Conservation (phyloP, 2,797 vertebrate species). For the Crocodylus rhombifer region DNA sequence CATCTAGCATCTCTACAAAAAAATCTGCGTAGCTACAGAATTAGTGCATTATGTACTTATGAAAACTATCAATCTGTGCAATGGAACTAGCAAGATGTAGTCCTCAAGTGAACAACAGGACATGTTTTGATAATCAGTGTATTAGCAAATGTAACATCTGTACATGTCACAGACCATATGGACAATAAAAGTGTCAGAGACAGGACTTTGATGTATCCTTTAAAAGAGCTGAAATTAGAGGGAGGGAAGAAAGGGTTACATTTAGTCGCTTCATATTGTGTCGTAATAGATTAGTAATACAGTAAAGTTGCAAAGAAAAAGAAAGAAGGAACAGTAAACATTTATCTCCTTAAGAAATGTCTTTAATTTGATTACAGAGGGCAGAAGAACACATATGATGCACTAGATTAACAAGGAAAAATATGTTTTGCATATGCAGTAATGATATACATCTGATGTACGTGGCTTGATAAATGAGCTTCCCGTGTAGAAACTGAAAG, state of each 20-base stretch:
- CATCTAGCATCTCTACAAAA: constrained; percentile 74
- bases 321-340: background rate
- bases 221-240: background rate
- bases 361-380: background rate
- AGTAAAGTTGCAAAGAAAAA: background rate
- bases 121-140: constrained; percentile 60
- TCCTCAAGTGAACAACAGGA: constrained; percentile 24
- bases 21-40: background rate
- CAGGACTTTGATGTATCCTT: constrained; percentile 10
- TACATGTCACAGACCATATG: constrained; percentile 28
- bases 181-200: constrained; percentile 51
- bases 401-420: background rate
- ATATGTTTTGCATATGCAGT: background rate
- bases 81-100: constrained; percentile 7
- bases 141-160: constrained; percentile 40
- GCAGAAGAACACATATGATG: background rate
- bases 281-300: background rate
- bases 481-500: background rate
- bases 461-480: background rate
- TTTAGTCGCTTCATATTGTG: background rate
- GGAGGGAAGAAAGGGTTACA: background rate
- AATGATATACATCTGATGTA: constrained; percentile 51
- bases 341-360: background rate
- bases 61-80: constrained; percentile 46
- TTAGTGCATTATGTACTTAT: constrained; percentile 36